Evolutionary conservation across 2,888 invertebrate species (phyloP).

Genomic region (Athrips mouffetella): DNA sequence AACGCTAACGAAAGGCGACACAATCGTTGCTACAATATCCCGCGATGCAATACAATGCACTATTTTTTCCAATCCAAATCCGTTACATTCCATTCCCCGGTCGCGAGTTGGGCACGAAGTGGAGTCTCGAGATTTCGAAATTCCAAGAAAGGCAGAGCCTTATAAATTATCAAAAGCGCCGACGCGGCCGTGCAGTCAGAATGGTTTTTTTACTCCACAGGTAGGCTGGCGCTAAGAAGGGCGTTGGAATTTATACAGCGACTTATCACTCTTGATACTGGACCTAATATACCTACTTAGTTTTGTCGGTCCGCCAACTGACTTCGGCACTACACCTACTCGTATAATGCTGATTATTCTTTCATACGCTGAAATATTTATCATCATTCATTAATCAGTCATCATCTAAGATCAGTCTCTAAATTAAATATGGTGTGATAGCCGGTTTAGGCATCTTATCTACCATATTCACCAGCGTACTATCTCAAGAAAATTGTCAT

Average conservation of each 20-base stretch:
- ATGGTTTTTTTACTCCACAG: conserved; percentile 74
- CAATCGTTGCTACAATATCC: conserved; percentile 30
- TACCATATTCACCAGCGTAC: neutral
- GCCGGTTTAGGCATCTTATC: no score
- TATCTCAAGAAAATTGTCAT: neutral
- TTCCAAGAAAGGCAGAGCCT: conserved; percentile 76
- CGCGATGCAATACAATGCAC: conserved; percentile 60
- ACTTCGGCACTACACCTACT: no score
- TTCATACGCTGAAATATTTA: no score
- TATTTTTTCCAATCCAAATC: conserved; percentile 68
- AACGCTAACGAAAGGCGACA: conserved; percentile 45
- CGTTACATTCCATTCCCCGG: conserved; percentile 74
- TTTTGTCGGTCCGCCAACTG: no score
- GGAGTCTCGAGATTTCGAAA: conserved; percentile 74
- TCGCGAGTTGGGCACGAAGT: conserved; percentile 48
- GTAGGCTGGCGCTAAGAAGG: conserved; percentile 75
- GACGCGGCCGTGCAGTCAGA: conserved; percentile 72
- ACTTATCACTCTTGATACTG: conserved; percentile 43
- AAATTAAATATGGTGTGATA: no score
- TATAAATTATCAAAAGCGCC: conserved; percentile 79
- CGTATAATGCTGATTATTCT: no score
- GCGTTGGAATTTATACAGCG: conserved; percentile 66
- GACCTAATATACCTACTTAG: conserved; percentile 8
- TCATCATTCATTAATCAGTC: no score
- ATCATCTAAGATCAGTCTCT: no score